Evolutionary conservation across 35 echinoderm and acorn worm species (phyloP).

Genomic region (Stichopus chloronotus): DNA sequence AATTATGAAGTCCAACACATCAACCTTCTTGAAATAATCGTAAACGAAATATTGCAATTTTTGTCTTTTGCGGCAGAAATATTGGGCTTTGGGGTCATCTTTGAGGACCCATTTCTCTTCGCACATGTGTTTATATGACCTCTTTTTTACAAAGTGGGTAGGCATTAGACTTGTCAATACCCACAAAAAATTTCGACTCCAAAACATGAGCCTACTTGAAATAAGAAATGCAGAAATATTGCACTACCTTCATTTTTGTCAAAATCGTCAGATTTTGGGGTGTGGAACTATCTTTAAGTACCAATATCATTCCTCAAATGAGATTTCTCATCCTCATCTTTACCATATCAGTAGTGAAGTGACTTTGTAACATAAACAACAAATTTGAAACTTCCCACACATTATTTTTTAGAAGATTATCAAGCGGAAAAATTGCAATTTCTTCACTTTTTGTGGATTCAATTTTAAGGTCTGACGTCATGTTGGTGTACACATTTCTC

Average conservation of each 20-base stretch:
- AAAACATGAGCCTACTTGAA: neutral
- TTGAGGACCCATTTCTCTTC: neutral
- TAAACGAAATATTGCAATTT: neutral
- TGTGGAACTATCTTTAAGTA: constrained; percentile 4
- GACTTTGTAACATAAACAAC: neutral
- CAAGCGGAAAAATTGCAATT: neutral
- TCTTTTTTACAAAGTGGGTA: neutral
- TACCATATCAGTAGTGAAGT: neutral
- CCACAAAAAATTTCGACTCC: neutral
- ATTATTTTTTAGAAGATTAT: neutral
- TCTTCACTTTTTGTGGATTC: neutral
- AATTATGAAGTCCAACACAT: neutral
- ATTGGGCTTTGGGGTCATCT: neutral
- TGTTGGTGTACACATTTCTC: too few species aligned
- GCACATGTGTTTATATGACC: neutral
- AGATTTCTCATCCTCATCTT: neutral
- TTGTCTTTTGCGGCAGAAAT: neutral
- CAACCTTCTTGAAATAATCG: neutral
- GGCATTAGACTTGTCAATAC: neutral
- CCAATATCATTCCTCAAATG: neutral
- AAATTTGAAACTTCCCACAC: neutral
- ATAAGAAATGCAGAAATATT: neutral
- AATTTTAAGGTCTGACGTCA: constrained; percentile 17
- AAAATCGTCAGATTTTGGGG: neutral
- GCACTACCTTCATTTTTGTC: neutral